phyloP scores from a whole-genome alignment of 2,888 invertebrate species.

The Desoria tigrina region DNA sequence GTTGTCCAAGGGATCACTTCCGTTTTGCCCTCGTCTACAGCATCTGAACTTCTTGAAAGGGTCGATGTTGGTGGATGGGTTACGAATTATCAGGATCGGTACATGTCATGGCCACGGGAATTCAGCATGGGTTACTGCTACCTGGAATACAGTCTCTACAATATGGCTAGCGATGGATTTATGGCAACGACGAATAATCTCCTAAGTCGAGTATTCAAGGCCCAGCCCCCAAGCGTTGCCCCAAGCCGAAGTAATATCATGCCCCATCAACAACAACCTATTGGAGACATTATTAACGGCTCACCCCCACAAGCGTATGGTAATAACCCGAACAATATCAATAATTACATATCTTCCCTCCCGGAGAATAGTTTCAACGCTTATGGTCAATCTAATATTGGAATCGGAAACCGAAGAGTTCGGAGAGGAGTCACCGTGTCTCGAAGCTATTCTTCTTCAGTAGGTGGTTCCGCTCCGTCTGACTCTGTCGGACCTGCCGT shows the following conservation, averaged over 20 bases:
- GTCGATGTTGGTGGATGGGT: slow-evolving; percentile 53
- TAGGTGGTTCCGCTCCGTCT: slow-evolving; percentile 9
- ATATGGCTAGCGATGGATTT: slow-evolving; percentile 49
- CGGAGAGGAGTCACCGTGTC: slow-evolving; percentile 43
- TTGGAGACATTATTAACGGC: slow-evolving; percentile 7
- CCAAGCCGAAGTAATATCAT: neutral
- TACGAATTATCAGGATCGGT: slow-evolving; percentile 45
- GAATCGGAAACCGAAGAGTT: slow-evolving; percentile 41
- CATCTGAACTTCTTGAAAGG: slow-evolving; percentile 48
- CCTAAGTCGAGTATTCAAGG: slow-evolving; percentile 37
- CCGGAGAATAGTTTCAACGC: slow-evolving; percentile 30
- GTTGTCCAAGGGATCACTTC: slow-evolving; percentile 51
- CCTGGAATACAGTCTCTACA: slow-evolving; percentile 50
- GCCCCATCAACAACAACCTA: slow-evolving; percentile 1
- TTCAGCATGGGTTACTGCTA: slow-evolving; percentile 53
- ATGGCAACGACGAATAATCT: slow-evolving; percentile 39
- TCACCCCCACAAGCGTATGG: slow-evolving; percentile 19
- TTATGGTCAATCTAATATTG: slow-evolving; percentile 25
- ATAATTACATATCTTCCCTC: slow-evolving; percentile 42
- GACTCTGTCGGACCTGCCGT: neutral
- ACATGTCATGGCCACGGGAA: slow-evolving; percentile 48
- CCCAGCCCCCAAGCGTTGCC: neutral
- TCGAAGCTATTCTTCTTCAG: slow-evolving; percentile 35
- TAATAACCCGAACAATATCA: slow-evolving; percentile 25
- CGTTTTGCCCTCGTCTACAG: slow-evolving; percentile 47